phyloP scores from a whole-genome alignment of 2,888 invertebrate species.

The Teleogryllus oceanicus region DNA sequence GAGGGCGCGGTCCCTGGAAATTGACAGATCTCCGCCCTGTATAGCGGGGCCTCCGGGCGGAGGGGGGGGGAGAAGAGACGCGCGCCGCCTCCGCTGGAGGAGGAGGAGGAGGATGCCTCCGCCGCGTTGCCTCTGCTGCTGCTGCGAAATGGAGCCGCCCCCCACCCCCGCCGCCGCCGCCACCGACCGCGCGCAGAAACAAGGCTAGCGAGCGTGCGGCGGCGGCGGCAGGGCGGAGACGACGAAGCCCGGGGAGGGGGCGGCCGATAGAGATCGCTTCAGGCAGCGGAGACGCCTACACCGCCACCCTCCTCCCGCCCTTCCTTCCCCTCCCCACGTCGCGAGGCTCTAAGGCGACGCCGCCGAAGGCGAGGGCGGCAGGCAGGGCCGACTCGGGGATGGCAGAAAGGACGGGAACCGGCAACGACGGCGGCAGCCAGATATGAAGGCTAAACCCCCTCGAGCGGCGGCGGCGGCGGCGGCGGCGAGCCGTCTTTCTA shows the following conservation, averaged over 20 bases:
- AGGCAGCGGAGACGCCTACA: background rate
- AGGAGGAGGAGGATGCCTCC: background rate
- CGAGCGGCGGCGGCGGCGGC: background rate
- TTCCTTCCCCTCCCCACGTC: background rate
- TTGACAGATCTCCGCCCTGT: slow-evolving; percentile 35
- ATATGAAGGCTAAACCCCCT: background rate
- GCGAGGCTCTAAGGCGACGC: background rate
- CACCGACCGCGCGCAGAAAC: slow-evolving; percentile 24
- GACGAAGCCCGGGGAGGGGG: background rate
- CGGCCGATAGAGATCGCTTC: background rate
- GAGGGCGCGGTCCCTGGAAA: slow-evolving; percentile 27
- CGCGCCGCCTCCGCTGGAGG: background rate
- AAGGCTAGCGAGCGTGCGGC: background rate
- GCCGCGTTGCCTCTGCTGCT: slow-evolving; percentile 5
- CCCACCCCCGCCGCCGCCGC: background rate
- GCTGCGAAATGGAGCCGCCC: background rate
- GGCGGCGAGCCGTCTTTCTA: background rate
- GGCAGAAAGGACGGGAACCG: background rate
- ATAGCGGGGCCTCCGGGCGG: background rate
- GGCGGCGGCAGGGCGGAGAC: slow-evolving; percentile 22
- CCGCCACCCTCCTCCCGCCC: background rate
- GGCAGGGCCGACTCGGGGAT: no score
- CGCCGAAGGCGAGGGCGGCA: background rate
- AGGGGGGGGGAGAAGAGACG: background rate
- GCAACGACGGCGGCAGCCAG: background rate